phyloP scores from a whole-genome alignment of 2,888 invertebrate species.

The Dicycla oo region DNA sequence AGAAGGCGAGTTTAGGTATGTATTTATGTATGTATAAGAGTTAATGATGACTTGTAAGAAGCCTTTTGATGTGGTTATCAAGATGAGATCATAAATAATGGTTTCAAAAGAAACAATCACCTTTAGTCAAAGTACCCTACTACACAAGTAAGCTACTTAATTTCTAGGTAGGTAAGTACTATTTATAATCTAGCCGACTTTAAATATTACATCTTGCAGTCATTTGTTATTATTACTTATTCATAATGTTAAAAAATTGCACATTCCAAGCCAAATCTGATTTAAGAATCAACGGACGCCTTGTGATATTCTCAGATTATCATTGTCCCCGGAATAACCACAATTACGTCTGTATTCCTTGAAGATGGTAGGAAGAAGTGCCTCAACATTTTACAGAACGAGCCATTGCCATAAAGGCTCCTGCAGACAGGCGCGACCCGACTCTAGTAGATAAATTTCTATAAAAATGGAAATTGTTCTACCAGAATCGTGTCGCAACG shows the following conservation, averaged over 20 bases:
- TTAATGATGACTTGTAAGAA: slow-evolving; percentile 1
- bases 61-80: slow-evolving; percentile 14
- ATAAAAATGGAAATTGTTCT: no score
- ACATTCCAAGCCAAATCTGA: not conserved
- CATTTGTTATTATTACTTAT: not conserved
- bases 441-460: no score
- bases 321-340: not conserved
- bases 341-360: not conserved
- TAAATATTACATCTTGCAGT: slow-evolving; percentile 6
- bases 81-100: slow-evolving; percentile 16
- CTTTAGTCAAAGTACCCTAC: slow-evolving; percentile 32
- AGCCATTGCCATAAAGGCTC: not conserved
- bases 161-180: not conserved
- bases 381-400: not conserved
- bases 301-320: not conserved
- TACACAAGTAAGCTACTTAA: no score
- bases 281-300: not conserved
- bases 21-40: no score
- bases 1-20: no score
- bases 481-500: no score
- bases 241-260: not conserved
- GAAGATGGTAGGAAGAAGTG: no score
- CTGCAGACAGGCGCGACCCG: no score
- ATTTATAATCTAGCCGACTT: not conserved
- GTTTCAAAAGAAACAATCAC: slow-evolving; percentile 9